Evolutionary conservation across 2,888 invertebrate genomes (phyloP).

Genomic region (Pantelozetes paolii): DNA sequence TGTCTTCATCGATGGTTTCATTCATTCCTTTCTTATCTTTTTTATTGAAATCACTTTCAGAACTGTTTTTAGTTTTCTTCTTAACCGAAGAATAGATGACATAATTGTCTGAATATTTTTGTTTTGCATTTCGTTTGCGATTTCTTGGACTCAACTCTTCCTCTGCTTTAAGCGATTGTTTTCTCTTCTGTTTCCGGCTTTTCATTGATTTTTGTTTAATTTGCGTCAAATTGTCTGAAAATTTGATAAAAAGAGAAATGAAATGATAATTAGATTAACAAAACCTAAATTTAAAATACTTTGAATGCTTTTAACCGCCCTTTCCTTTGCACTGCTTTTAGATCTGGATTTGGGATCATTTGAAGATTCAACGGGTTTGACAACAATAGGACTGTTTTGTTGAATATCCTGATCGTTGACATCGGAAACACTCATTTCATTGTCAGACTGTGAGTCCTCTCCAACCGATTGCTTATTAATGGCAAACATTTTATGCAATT

Average conservation of each 20-base stretch:
- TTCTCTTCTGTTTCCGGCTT: background rate
- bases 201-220: too few relatives aligned
- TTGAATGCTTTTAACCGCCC: background rate
- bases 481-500: background rate
- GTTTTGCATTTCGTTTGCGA: background rate
- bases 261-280: too few relatives aligned
- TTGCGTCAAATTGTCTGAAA: too few relatives aligned
- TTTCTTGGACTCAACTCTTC: background rate
- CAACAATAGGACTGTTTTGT: background rate
- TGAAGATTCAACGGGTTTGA: background rate
- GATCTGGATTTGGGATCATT: background rate
- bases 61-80: background rate
- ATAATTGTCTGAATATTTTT: background rate
- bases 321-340: background rate
- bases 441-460: conserved; percentile 44
- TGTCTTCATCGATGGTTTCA: background rate
- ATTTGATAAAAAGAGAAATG: too few relatives aligned
- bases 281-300: too few relatives aligned
- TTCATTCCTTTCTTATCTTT: background rate
- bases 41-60: background rate
- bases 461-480: background rate
- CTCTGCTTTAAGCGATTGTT: background rate
- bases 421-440: conserved; percentile 51
- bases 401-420: conserved; percentile 40
- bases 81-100: background rate